Evolutionary conservation across 2,797 vertebrate species (phyloP), one percentile per base, ranked within the genome.

Genomic region (Scarus forsteni): DNA sequence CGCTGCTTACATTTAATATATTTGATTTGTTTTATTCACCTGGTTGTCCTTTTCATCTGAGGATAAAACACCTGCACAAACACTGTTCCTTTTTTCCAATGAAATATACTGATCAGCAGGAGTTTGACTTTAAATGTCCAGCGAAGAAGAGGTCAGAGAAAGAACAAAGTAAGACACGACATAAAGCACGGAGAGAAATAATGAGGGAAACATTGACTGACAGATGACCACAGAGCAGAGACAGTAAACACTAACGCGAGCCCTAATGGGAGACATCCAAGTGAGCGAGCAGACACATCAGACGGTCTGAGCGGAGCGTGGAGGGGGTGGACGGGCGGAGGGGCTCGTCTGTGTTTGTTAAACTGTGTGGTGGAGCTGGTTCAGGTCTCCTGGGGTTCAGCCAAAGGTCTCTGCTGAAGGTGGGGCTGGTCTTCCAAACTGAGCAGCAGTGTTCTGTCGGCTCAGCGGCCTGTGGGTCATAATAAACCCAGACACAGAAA

Each of bases 341-440:
- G 56, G 58, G 18, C 52, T 68, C 11, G 36, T 42, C 63, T 71
- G 63, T 75, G 75, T 78, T 70, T 69, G 75, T 55, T 68, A 59
- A 77, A 75, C 63, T 67, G 46, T 48, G 71, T 27, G 58, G 36
- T 55, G 15, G 64, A 69, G 58, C 40, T 53, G 40, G 16, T 73
- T 77, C 64, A 67, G 60, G 57, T 69, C 57, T 77, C 39, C 44
- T 13, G 39, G 62, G 65, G 85, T 85, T 86, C 80, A 89, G 87
- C 78, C 76, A 82, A 80, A 79, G 81, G 77, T 72, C 74, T 75
- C 44, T 51, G 45, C 34, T 36, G 1, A 65, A 71, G 54, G 52
- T 40, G 55, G 69, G 40, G 57, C 40, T 69, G 69, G 71, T 71
- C 67, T 60, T 50, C 35, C n/a, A 54, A 72, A 59, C 40, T 60